Evolutionary conservation across 2,888 invertebrate genomes (phyloP).

Genomic region (Imbricaverruca yamaguchii): DNA sequence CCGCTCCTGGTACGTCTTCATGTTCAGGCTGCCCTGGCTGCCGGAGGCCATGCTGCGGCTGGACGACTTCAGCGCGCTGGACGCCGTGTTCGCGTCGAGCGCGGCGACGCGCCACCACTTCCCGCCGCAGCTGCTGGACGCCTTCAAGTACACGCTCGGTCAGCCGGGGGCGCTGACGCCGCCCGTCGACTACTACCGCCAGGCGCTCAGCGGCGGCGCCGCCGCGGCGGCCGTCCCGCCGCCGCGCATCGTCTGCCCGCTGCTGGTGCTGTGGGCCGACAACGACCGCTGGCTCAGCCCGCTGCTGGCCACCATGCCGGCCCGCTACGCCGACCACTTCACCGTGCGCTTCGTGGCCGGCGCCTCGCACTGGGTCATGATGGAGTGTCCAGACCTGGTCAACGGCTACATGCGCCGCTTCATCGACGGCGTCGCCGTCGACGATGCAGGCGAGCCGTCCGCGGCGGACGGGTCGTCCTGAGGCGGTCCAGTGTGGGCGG

Average conservation of each 20-base stretch:
- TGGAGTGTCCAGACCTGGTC: not conserved
- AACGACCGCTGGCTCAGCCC: not conserved
- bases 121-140: conserved; percentile 42
- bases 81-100: conserved; percentile 34
- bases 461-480: too few relatives aligned
- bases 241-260: not conserved
- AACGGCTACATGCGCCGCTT: not conserved
- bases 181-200: conserved; percentile 53
- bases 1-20: conserved; percentile 50
- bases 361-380: conserved; percentile 11
- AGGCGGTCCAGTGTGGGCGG: too few relatives aligned
- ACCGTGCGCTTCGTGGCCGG: not conserved
- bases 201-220: not conserved
- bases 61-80: conserved; percentile 39
- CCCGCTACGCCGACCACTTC: conserved; percentile 17
- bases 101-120: not conserved
- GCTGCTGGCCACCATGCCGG: conserved; percentile 14
- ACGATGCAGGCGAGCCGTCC: too few relatives aligned
- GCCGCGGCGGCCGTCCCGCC: not conserved
- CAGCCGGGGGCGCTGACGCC: conserved; percentile 50
- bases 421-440: not conserved
- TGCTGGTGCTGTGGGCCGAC: conserved; percentile 4
- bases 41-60: conserved; percentile 48
- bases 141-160: conserved; percentile 52
- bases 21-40: conserved; percentile 49